phyloP scores from a whole-genome alignment of 2,797 vertebrate genomes.

The Stomatorhinus walkeri region DNA sequence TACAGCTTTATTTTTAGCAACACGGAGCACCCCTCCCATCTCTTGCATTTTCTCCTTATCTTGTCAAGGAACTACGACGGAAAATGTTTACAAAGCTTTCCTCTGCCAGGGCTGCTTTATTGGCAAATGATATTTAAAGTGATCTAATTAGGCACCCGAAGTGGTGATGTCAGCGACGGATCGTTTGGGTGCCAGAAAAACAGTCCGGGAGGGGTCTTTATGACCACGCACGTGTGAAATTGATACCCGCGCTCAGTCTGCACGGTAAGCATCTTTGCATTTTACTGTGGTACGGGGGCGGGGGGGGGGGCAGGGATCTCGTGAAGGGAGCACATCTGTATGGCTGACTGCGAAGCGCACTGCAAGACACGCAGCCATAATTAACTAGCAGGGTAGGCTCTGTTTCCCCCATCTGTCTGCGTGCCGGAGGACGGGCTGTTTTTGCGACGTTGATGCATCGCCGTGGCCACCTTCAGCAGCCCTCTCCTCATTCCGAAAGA shows the following conservation, averaged over 20 bases:
- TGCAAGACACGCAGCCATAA: neutral
- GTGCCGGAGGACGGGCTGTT: neutral
- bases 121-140: constrained; percentile 53
- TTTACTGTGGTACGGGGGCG: neutral
- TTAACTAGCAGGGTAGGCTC: neutral
- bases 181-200: constrained; percentile 49
- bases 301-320: neutral
- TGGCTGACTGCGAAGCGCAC: neutral
- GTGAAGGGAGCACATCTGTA: neutral
- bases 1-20: constrained; percentile 44
- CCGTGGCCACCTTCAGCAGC: neutral
- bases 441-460: neutral
- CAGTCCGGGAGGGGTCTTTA: constrained; percentile 48
- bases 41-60: constrained; percentile 45
- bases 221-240: constrained; percentile 39
- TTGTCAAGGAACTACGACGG: constrained; percentile 57
- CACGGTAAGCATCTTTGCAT: neutral
- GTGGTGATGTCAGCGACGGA: constrained; percentile 51
- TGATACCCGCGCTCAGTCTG: constrained; percentile 38
- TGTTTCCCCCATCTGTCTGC: neutral
- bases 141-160: constrained; percentile 59
- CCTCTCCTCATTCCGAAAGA: neutral
- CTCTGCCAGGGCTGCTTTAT: constrained; percentile 50
- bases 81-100: constrained; percentile 62
- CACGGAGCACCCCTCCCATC: constrained; percentile 49